Conservation (phyloP, 2,113 vertebrate species). For the Chaetodon auriga region DNA sequence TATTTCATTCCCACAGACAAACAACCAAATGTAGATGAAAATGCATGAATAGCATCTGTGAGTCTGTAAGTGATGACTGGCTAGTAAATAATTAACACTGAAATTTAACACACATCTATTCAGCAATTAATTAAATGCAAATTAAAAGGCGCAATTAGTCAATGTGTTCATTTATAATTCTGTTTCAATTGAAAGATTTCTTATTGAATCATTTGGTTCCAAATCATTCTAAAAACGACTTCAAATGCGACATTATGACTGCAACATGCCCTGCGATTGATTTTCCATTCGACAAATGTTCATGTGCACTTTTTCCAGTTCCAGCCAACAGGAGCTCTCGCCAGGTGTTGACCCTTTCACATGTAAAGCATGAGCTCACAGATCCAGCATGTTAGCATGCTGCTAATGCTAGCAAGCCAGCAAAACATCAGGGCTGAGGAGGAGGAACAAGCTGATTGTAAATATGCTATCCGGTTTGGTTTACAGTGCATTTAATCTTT, state of each 20-base stretch:
- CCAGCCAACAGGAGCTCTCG: neutral
- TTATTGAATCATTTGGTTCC: neutral
- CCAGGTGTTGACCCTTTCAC: neutral
- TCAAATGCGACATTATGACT: neutral
- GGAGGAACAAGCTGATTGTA: neutral
- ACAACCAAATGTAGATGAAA: neutral
- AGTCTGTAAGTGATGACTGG: neutral
- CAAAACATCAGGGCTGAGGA: neutral
- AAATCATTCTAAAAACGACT: neutral
- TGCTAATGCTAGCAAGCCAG: neutral
- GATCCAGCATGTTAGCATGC: neutral
- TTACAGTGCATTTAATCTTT: neutral
- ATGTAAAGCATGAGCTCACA: neutral
- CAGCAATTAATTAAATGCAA: neutral
- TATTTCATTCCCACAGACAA: neutral
- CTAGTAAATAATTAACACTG: constrained; percentile 7
- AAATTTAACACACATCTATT: neutral
- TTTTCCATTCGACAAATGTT: neutral
- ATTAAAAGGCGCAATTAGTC: constrained; percentile 4
- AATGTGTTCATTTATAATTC: neutral
- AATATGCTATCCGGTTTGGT: neutral
- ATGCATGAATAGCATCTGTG: neutral
- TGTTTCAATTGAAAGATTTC: neutral
- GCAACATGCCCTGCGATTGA: neutral
- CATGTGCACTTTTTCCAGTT: neutral